A percentile compares a stretch with the other conserved stretches of the same genome.
Conservation (phyloP, 2,797 vertebrate species). For the Pachyuromys duprasi region DNA sequence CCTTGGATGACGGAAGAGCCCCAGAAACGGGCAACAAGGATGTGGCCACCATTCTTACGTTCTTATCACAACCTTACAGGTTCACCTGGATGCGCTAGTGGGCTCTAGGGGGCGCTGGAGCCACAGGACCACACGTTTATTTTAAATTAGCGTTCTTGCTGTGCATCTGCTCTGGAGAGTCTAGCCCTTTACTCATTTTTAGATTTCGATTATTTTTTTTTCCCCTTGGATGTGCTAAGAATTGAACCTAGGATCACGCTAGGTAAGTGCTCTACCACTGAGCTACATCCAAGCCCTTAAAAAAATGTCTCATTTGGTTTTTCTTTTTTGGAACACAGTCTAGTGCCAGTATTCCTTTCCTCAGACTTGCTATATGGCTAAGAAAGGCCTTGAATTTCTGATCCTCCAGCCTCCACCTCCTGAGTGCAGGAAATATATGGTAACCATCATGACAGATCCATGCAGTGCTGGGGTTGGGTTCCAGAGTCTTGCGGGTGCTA, state of each 20-base stretch:
- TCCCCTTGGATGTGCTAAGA: neutral
- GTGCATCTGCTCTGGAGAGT: neutral
- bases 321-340: neutral
- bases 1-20: neutral
- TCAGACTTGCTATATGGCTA: neutral
- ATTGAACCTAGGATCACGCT: neutral
- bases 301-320: neutral
- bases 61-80: too few species aligned
- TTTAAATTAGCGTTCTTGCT: neutral
- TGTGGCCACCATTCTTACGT: neutral
- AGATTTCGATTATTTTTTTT: neutral
- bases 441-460: too few species aligned
- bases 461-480: neutral
- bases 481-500: neutral
- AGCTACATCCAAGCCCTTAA: neutral
- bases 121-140: too few species aligned
- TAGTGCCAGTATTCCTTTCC: neutral
- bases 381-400: neutral
- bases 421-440: neutral
- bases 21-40: neutral
- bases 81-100: too few species aligned
- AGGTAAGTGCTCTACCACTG: neutral
- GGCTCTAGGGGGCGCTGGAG: neutral
- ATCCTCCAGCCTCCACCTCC: neutral
- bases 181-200: neutral